Evolutionary conservation across 1,140 invertebrate genomes (phyloP).

Genomic region (Drosophila sucinea): DNA sequence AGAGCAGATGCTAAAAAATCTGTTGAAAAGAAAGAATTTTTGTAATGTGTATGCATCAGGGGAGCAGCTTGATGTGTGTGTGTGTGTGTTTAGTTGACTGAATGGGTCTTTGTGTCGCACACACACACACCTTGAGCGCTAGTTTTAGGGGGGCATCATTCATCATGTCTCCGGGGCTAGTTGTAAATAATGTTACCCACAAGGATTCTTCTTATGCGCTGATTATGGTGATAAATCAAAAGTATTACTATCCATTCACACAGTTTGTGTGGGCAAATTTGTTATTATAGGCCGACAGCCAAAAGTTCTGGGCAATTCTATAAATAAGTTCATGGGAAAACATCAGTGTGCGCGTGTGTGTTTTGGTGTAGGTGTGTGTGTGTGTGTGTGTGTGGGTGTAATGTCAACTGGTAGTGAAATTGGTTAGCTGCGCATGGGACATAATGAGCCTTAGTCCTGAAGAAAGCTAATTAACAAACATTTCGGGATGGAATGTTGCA

Average conservation of each 20-base stretch:
- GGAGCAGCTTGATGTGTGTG: neutral
- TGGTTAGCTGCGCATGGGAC: neutral
- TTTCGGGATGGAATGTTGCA: neutral
- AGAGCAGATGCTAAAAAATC: neutral
- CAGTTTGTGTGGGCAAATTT: conserved; percentile 19
- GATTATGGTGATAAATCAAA: conserved; percentile 81
- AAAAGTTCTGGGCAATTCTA: conserved; percentile 42
- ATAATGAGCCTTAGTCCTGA: conserved; percentile 10
- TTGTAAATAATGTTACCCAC: conserved; percentile 80
- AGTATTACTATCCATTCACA: conserved; percentile 22
- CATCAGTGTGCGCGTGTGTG: conserved; percentile 11
- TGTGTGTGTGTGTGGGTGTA: conserved; percentile 3
- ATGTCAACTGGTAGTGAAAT: conserved; percentile 5
- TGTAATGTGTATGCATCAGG: neutral
- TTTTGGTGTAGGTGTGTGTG: neutral
- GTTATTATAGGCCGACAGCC: conserved; percentile 36
- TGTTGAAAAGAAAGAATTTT: conserved; percentile 2
- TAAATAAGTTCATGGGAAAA: conserved; percentile 46
- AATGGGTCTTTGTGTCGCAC: conserved; percentile 29
- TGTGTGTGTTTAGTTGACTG: conserved; percentile 29
- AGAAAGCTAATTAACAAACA: conserved; percentile 16
- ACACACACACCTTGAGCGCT: neutral
- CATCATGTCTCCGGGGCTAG: conserved; percentile 66
- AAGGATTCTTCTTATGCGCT: conserved; percentile 66
- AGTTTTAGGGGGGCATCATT: conserved; percentile 50